phyloP scores from a whole-genome alignment of 1,140 invertebrate genomes.

The Diprion similis region DNA sequence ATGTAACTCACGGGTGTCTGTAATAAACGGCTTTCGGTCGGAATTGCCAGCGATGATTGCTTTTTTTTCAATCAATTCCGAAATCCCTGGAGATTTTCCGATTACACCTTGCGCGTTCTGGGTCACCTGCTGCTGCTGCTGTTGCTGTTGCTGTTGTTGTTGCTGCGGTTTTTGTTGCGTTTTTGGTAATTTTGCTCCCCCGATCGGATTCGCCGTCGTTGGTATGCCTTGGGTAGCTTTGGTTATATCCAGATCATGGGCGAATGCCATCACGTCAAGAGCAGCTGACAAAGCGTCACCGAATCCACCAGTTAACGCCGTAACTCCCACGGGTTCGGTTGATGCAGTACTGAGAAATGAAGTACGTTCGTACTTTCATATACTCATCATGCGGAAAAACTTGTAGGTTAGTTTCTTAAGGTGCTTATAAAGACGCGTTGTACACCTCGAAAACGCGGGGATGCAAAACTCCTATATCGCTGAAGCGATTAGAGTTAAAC shows the following conservation, averaged over 20 bases:
- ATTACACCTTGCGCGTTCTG: conserved; percentile 18
- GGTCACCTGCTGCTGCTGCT: conserved; percentile 27
- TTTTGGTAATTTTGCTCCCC: conserved; percentile 36
- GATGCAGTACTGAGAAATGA: conserved; percentile 18
- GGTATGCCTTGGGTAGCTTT: conserved; percentile 44
- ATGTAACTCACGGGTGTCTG: conserved; percentile 9
- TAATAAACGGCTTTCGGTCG: conserved; percentile 10
- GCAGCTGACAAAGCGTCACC: conserved; percentile 75
- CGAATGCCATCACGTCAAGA: conserved; percentile 83
- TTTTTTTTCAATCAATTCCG: conserved; percentile 29
- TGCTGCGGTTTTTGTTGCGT: conserved; percentile 34
- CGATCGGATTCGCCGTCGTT: conserved; percentile 38
- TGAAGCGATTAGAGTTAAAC: too few species aligned
- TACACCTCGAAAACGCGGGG: too few species aligned
- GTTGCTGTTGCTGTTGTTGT: background rate
- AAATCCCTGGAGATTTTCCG: conserved; percentile 17
- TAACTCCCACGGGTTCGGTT: conserved; percentile 50
- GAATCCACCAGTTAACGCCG: conserved; percentile 60
- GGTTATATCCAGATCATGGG: conserved; percentile 70
- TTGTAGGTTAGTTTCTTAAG: too few species aligned
- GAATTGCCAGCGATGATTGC: conserved; percentile 30
- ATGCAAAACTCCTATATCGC: too few species aligned
- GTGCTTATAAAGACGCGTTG: too few species aligned
- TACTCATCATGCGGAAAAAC: too few species aligned
- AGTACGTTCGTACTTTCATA: too few species aligned